Evolutionary conservation across 2,113 vertebrate genomes (phyloP).

Genomic region (Craseonycteris thonglongyai): DNA sequence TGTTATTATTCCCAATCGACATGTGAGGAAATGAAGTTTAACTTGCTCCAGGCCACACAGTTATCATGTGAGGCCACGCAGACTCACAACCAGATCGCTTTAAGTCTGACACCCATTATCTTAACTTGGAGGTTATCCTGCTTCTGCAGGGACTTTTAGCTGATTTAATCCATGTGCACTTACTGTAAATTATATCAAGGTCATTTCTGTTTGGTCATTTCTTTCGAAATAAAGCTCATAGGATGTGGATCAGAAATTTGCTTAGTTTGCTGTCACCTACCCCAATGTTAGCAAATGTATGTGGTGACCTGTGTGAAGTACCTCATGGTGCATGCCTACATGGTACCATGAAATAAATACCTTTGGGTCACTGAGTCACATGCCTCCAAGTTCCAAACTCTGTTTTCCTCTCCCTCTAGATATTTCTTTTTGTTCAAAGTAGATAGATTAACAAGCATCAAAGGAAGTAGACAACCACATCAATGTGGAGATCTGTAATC

Average conservation of each 20-base stretch:
- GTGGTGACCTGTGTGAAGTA: background rate
- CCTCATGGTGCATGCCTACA: slow-evolving; percentile 2
- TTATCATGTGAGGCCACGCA: background rate
- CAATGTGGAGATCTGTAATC: background rate
- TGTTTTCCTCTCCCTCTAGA: background rate
- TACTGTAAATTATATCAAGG: background rate
- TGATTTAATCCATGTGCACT: background rate
- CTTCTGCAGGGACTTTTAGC: background rate
- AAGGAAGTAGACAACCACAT: background rate
- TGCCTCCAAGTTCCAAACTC: slow-evolving; percentile 2
- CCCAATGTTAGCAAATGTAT: background rate
- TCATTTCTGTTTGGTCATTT: background rate
- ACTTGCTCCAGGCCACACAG: background rate
- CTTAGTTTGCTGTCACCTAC: background rate
- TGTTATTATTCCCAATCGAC: background rate
- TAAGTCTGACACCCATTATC: background rate
- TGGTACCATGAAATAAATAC: slow-evolving; percentile 36
- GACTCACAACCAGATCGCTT: background rate
- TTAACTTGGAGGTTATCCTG: background rate
- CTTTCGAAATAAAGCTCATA: background rate
- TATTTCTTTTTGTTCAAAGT: slow-evolving; percentile 22
- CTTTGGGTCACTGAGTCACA: slow-evolving; percentile 20
- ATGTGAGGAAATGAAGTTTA: background rate
- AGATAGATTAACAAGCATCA: background rate
- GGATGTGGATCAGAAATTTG: background rate